phyloP scores from a whole-genome alignment of 2,888 invertebrate genomes.

The Drosophila histrio region DNA sequence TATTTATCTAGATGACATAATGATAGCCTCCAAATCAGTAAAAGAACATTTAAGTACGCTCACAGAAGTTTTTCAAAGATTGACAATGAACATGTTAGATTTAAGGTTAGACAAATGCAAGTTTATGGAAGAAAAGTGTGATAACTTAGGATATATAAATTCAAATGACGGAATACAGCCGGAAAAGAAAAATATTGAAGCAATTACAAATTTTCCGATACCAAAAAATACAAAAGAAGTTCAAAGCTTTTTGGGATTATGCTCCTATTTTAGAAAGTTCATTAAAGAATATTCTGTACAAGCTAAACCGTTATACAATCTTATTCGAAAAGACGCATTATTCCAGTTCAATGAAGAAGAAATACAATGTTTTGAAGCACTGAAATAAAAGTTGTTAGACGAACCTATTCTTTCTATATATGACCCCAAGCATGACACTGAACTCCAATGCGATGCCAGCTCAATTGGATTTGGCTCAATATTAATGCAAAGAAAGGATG shows the following conservation, averaged over 20 bases:
- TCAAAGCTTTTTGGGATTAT: neutral
- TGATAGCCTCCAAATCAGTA: neutral
- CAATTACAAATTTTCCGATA: neutral
- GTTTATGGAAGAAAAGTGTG: neutral
- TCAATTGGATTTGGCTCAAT: neutral
- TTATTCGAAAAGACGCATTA: neutral
- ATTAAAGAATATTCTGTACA: neutral
- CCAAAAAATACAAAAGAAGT: neutral
- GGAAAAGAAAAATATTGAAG: neutral
- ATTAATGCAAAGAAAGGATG: neutral
- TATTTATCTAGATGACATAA: neutral
- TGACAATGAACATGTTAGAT: neutral
- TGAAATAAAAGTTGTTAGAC: neutral
- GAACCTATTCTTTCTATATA: neutral
- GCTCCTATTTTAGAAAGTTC: neutral
- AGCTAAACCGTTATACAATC: neutral
- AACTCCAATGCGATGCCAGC: neutral
- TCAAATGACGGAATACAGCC: neutral
- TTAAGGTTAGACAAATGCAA: neutral
- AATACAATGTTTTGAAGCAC: neutral
- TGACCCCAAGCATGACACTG: neutral
- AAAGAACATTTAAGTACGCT: neutral
- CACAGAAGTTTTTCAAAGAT: neutral
- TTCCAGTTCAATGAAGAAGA: neutral
- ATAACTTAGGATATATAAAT: neutral